Evolutionary conservation across 1,140 invertebrate genomes (phyloP), one percentile per base, ranked within the genome.

Genomic region (Bemisia tabaci): DNA sequence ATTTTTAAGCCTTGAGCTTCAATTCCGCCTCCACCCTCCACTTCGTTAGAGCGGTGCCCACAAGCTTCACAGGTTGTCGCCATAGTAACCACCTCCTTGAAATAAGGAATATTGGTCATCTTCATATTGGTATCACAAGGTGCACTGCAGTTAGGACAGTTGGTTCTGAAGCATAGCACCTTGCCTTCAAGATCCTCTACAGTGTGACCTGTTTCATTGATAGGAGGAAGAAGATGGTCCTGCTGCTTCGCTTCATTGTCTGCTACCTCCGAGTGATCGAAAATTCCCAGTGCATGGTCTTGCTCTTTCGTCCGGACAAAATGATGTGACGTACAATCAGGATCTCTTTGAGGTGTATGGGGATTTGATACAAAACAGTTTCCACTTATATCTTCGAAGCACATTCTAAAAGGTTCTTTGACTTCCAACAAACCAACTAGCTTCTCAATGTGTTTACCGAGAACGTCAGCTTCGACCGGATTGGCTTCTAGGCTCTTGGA

Each of bases 41-140:
- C 94, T 80, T 97, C 95, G 76, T 92, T 97, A 1, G 93, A 94
- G 73, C 87, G 83, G 75, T 88, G 83, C 0, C 95, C 96, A 79
- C 97, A 99, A 1, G 72, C 71, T 22, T 97, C 94, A 77, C 97
- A 99, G 1, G 78, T 82, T 0, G 92, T 96, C 1, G 95, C 94
- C 96, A 99, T 99, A 61, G 99, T 95, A 0, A 99, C 85, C 1
- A 94, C 92, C 79, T 98, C 92, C 78, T 98, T 97, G 76, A 98
- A 98, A 77, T 95, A 87, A 2, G 95, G 95, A 75, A 98, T 97
- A 65, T 91, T 89, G 12, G 94, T 95, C 60, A 96, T 73, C 79
- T 98, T 99, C 96, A 99, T 98, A 74, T 97, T 96, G 1, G 94
- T 97, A 64, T 87, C 80, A 72, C 91, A 93, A 0, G 87, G 85